phyloP scores from a whole-genome alignment of 2,113 vertebrate genomes.

The Cnemophilus loriae region DNA sequence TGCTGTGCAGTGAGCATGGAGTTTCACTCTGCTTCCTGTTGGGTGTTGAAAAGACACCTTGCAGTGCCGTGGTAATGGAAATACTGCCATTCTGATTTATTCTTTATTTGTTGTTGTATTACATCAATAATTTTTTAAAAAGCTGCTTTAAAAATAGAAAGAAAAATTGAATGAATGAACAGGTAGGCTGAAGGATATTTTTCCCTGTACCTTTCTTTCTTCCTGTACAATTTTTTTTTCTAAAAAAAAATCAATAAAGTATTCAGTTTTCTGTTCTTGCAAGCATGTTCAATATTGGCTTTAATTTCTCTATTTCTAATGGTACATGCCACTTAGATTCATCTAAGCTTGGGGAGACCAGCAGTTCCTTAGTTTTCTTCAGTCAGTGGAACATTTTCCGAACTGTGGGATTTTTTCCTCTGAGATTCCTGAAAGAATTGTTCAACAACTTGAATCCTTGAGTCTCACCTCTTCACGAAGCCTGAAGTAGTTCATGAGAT shows the following conservation, averaged over 20 bases:
- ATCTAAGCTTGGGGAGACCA: neutral
- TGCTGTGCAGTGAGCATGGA: neutral
- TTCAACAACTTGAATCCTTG: neutral
- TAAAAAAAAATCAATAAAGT: neutral
- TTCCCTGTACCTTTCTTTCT: neutral
- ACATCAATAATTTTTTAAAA: neutral
- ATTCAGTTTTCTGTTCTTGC: neutral
- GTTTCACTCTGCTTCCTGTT: neutral
- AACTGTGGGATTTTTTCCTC: fast-evolving
- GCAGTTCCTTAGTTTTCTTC: neutral
- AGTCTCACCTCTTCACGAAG: neutral
- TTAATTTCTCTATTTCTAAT: neutral
- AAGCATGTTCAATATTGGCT: neutral
- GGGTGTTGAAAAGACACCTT: neutral
- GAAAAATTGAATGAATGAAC: neutral
- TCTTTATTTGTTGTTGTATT: neutral
- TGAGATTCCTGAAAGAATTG: neutral
- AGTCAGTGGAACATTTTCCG: neutral
- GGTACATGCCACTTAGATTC: neutral
- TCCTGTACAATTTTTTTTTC: neutral
- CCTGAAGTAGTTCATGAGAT: neutral
- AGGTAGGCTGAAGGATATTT: neutral
- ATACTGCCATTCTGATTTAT: neutral
- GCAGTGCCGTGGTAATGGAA: neutral
- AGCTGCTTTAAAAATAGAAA: neutral